These are phyloP conservation scores for Phoeniculus purpureus DNA, from an alignment of 2,797 vertebrate species.

Conservation along the genomic window DNA sequence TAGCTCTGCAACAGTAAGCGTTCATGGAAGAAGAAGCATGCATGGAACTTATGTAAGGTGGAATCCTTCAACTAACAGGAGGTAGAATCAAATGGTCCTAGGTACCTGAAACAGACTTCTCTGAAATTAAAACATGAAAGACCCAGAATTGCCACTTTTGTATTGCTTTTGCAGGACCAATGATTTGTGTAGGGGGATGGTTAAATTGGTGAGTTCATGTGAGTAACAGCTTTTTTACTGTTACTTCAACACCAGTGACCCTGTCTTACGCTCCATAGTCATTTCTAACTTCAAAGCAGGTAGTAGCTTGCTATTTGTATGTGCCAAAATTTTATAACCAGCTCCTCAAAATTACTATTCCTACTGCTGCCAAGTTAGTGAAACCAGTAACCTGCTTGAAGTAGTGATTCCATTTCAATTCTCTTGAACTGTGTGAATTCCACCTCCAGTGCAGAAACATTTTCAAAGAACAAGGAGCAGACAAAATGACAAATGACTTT, in stretches of 20 bases:
- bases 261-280: background rate
- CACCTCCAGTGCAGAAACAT: background rate
- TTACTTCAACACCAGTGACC: background rate
- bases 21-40: constrained; percentile 2
- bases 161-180: background rate
- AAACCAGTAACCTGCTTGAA: background rate
- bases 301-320: background rate
- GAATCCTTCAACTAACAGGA: background rate
- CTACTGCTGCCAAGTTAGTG: background rate
- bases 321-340: background rate
- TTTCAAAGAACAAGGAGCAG: background rate
- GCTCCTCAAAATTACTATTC: background rate
- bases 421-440: background rate
- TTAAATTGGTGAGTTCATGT: background rate
- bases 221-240: background rate
- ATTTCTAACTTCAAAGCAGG: background rate
- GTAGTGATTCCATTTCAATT: background rate
- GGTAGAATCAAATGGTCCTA: background rate
- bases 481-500: background rate
- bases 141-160: background rate
- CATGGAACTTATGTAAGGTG: constrained; percentile 46
- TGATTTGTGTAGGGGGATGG: background rate
- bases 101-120: background rate
- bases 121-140: background rate
- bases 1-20: background rate